phyloP scores from a whole-genome alignment of 2,888 invertebrate genomes.

The Osmoderma eremita region DNA sequence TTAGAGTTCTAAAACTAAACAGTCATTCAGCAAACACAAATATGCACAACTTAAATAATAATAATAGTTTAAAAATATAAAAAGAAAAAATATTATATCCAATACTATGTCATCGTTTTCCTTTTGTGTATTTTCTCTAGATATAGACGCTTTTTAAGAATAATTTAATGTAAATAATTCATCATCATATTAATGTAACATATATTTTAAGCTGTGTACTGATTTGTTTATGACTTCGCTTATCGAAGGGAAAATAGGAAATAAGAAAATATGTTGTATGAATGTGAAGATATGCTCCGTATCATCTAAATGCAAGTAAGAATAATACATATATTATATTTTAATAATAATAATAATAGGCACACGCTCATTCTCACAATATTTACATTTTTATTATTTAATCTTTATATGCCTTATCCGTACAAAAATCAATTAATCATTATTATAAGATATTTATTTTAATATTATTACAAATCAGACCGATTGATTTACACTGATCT shows the following conservation, averaged over 20 bases:
- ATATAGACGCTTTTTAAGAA: slow-evolving; percentile 19
- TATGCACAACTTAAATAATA: slow-evolving; percentile 47
- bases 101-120: slow-evolving; percentile 36
- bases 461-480: slow-evolving; percentile 42
- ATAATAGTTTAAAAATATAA: slow-evolving; percentile 36
- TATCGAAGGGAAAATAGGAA: slow-evolving; percentile 1
- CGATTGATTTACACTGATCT: slow-evolving; percentile 32
- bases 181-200: slow-evolving; percentile 4
- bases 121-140: neutral
- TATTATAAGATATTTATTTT: slow-evolving; percentile 41
- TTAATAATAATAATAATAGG: slow-evolving; percentile 32
- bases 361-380: slow-evolving; percentile 40
- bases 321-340: slow-evolving; percentile 13
- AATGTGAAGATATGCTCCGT: slow-evolving; percentile 18
- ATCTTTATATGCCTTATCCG: slow-evolving; percentile 43
- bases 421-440: slow-evolving; percentile 42
- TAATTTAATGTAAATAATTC: slow-evolving; percentile 29
- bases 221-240: no score
- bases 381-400: slow-evolving; percentile 33
- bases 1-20: slow-evolving; percentile 49
- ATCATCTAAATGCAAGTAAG: slow-evolving; percentile 1
- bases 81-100: slow-evolving; percentile 43
- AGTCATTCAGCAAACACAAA: slow-evolving; percentile 49
- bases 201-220: slow-evolving; percentile 16
- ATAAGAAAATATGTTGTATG: neutral